Evolutionary conservation across 2,888 invertebrate genomes (phyloP), one percentile per base, ranked within the genome.

Genomic region (Cistogaster globosa): DNA sequence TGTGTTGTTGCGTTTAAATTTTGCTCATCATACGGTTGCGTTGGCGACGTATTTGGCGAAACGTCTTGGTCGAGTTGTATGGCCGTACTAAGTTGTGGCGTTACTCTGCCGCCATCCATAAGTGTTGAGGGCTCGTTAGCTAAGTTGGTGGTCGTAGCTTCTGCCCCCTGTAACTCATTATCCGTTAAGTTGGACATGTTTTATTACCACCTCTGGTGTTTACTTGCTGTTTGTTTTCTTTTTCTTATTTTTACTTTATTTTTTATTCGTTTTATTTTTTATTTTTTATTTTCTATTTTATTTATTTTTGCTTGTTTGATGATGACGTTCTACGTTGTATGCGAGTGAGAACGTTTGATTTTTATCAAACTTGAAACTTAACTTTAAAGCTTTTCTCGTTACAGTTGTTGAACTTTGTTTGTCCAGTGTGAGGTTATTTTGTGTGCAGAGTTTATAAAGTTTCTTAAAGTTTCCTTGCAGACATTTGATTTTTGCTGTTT

Each of bases 51-150:
- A 85, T 89, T 86, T 86, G 89, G 89, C 88, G 90, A 89, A 89
- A 89, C 89, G 90, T 89, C 89, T 89, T 88, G 89, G 87, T 92
- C 90, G 90, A 89, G 89, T 88, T 90, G 90, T 90, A 90, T 88
- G 89, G 90, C 90, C 88, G 91, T 88, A 91, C 91, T 91, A 90
- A 91, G 90, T 91, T 91, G 90, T 88, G 91, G 89, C 91, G 90
- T 90, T 88, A 87, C 88, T 88, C 90, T 89, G 88, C 90, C 91
- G 88, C 89, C 89, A 88, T 89, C 90, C 87, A 89, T 79, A 87
- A 88, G 88, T 89, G 87, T 87, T 89, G 86, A 86, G 87, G 87
- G 81, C 86, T 87, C 86, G 75, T 80, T 72, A 84, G 88, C 88
- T 86, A 69, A 67, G 22, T 53, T 80, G 58, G 8, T 74, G 63